phyloP scores from a whole-genome alignment of 2,797 vertebrate species.

The Enteromius paludinosus region DNA sequence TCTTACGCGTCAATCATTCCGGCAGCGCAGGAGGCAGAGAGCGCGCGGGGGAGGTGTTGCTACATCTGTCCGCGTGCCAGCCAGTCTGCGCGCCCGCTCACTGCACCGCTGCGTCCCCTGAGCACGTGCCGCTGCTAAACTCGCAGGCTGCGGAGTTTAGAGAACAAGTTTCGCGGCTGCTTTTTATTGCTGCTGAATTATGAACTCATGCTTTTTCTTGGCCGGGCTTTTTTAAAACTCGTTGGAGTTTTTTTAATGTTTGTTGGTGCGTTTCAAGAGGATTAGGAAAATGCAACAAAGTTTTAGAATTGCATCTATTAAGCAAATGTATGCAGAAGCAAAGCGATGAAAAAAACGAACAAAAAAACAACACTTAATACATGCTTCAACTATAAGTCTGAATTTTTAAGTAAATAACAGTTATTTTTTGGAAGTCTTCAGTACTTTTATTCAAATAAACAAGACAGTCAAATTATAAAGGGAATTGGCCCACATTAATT shows the following conservation, averaged over 20 bases:
- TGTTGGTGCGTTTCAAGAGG: not conserved
- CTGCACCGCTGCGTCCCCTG: constrained; percentile 67
- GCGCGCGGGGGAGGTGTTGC: constrained; percentile 49
- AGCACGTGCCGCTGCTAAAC: constrained; percentile 84
- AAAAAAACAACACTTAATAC: not conserved
- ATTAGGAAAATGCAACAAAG: not conserved
- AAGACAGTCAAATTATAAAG: not conserved
- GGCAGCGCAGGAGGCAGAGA: constrained; percentile 66
- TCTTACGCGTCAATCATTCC: constrained; percentile 79
- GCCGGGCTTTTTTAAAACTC: not conserved
- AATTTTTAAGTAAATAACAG: not conserved
- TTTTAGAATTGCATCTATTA: not conserved
- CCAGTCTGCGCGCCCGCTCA: constrained; percentile 69
- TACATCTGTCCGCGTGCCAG: constrained; percentile 79
- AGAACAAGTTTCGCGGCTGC: constrained; percentile 8
- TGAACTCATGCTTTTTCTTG: not conserved
- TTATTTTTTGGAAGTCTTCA: not conserved
- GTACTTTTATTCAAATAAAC: not conserved
- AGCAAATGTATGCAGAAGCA: not conserved
- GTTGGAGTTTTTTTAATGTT: not conserved
- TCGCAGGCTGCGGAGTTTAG: constrained; percentile 67
- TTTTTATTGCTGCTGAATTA: constrained; percentile 11
- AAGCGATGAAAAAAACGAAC: not conserved
- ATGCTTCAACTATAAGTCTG: not conserved
- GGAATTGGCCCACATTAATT: not conserved